A percentile compares a stretch with the other conserved stretches of the same genome.
These are phyloP conservation scores for Mellilla xanthometata DNA, from an alignment of 2,888 invertebrate species.

Conservation along the genomic window DNA sequence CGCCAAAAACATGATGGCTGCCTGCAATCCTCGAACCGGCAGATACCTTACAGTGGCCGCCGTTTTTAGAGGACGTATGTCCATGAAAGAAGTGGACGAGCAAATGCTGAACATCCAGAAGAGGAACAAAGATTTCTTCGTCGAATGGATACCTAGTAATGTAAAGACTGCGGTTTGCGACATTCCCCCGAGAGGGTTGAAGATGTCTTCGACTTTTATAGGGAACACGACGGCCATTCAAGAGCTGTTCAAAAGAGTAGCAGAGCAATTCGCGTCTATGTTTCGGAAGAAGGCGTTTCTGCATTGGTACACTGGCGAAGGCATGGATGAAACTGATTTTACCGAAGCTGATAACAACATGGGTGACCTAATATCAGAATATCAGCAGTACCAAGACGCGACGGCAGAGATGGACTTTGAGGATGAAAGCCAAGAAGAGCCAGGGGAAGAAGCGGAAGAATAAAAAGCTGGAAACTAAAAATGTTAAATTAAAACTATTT, in stretches of 20 bases:
- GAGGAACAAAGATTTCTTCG: slow-evolving; percentile 89
- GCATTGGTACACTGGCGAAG: slow-evolving; percentile 98
- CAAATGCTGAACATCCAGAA: slow-evolving; percentile 90
- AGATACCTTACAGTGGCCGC: slow-evolving; percentile 94
- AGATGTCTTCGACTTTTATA: slow-evolving; percentile 94
- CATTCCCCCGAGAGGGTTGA: slow-evolving; percentile 88
- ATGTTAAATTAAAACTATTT: background rate
- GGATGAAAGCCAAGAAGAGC: slow-evolving; percentile 49
- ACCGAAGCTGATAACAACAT: slow-evolving; percentile 97
- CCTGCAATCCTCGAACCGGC: slow-evolving; percentile 94
- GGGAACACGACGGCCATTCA: slow-evolving; percentile 94
- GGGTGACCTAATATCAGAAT: slow-evolving; percentile 93
- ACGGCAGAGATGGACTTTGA: slow-evolving; percentile 90
- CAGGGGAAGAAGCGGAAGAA: slow-evolving; percentile 27
- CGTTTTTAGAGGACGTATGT: slow-evolving; percentile 94
- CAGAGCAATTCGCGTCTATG: slow-evolving; percentile 94
- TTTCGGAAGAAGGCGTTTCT: slow-evolving; percentile 97
- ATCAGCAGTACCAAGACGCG: slow-evolving; percentile 96
- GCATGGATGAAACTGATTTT: slow-evolving; percentile 98
- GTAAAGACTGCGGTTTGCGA: slow-evolving; percentile 91
- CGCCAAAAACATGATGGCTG: slow-evolving; percentile 98
- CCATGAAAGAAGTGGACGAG: slow-evolving; percentile 95
- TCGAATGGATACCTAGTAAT: slow-evolving; percentile 91
- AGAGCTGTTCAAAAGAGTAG: slow-evolving; percentile 92
- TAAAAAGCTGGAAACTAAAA: background rate